Conservation (phyloP, 92 coral and sea anemone genomes). For the Phymanthus crucifer region DNA sequence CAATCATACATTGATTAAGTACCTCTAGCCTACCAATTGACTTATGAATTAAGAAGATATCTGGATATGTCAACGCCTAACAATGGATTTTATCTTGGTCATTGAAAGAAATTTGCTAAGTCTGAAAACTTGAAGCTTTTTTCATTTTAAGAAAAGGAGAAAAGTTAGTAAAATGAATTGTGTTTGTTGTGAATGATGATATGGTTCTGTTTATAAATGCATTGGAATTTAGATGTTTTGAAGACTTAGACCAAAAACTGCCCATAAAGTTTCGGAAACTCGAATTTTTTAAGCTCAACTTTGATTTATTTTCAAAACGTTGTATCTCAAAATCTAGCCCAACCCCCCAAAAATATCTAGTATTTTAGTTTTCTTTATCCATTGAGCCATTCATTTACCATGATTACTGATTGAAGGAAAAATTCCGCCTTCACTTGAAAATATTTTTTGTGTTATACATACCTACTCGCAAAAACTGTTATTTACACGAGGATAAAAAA, state of each 20-base stretch:
- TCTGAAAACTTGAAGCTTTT: slow-evolving; percentile 1
- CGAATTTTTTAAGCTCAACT: too few relatives aligned
- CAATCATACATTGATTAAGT: too few relatives aligned
- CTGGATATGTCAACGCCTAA: too few relatives aligned
- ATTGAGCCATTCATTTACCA: background rate
- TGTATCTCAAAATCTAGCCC: too few relatives aligned
- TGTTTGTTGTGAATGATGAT: background rate
- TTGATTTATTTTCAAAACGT: too few relatives aligned
- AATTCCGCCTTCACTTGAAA: slow-evolving; percentile 8
- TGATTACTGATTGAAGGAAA: slow-evolving; percentile 3
- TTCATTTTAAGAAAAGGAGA: too few relatives aligned
- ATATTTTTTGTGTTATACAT: background rate
- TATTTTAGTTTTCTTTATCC: too few relatives aligned
- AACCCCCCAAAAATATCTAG: too few relatives aligned
- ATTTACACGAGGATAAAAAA: slow-evolving; percentile 1
- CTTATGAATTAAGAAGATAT: too few relatives aligned
- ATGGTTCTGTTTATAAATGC: slow-evolving; percentile 2
- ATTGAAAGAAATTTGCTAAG: slow-evolving; percentile 3
- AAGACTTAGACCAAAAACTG: background rate
- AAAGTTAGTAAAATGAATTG: too few relatives aligned
- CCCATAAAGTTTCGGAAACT: background rate
- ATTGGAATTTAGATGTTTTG: too few relatives aligned
- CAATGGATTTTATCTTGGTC: slow-evolving; percentile 8
- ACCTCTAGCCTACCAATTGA: too few relatives aligned
- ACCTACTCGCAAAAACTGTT: slow-evolving; percentile 3